These are phyloP conservation scores for Calyptommatus sinebrachiatus DNA, from an alignment of 2,113 vertebrate genomes.

Conservation along the genomic window DNA sequence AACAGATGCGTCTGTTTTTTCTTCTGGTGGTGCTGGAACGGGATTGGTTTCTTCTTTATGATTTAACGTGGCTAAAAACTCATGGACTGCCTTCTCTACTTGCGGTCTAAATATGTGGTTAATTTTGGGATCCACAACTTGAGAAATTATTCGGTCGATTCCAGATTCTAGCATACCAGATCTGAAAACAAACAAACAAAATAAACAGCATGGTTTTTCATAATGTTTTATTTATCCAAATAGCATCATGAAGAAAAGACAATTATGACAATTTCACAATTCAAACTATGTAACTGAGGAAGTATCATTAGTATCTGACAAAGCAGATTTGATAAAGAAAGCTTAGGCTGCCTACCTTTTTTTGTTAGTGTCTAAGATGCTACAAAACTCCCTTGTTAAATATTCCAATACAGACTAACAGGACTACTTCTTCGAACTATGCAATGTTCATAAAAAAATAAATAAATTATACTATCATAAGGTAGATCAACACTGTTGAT, in stretches of 20 bases:
- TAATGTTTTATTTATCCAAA: background rate
- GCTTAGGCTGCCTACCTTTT: too few relatives aligned
- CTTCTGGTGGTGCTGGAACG: slow-evolving; percentile 65
- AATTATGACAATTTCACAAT: background rate
- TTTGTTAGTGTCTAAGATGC: too few relatives aligned
- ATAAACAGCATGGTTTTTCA: background rate
- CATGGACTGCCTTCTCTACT: slow-evolving; percentile 92
- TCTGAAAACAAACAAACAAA: slow-evolving; percentile 70
- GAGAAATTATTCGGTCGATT: slow-evolving; percentile 96
- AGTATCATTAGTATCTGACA: too few relatives aligned
- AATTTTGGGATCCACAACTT: slow-evolving; percentile 98
- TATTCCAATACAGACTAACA: too few relatives aligned
- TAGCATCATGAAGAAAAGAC: background rate
- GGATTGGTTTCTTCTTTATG: slow-evolving; percentile 75
- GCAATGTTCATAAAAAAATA: too few relatives aligned
- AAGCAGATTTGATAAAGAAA: too few relatives aligned
- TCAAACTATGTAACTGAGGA: background rate
- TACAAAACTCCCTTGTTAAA: too few relatives aligned
- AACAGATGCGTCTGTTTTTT: slow-evolving; percentile 73
- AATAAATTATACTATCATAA: background rate
- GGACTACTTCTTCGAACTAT: too few relatives aligned
- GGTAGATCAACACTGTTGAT: background rate
- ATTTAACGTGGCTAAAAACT: slow-evolving; percentile 90
- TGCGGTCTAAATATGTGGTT: slow-evolving; percentile 96
- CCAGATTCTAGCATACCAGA: slow-evolving; percentile 98